Evolutionary conservation across 2,888 invertebrate genomes (phyloP), one percentile per base, ranked within the genome.

Genomic region (Synergus itoensis): DNA sequence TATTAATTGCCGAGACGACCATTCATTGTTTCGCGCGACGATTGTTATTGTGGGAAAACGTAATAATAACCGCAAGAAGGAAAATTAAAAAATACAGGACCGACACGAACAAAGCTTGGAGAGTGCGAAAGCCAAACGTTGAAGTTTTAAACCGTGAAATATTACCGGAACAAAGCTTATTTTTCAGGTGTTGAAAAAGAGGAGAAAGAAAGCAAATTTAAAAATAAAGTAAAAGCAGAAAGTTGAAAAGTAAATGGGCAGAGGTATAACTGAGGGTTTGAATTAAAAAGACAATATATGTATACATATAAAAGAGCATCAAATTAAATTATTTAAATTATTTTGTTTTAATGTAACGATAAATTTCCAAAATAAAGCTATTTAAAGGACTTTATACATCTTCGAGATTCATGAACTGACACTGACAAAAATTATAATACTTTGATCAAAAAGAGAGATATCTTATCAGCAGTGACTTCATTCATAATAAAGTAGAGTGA

Each of bases 31-130:
- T 65, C n/a, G 41, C 11, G n/a, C 65, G 12, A n/a, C 43, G 18
- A 65, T 65, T 65, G 65, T 65, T 65, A 14, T 3, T n/a, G 41
- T 9, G 40, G n/a, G 40, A 65, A 65, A 65, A 43, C 16, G n/a
- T 14, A 16, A 36, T n/a, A n/a, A 36, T 36, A 36, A 65, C 40
- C 65, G 16, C 65, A 63, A 63, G 63, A 65, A 65, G 45, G 45
- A 45, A 45, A 45, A 12, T 45, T 45, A 45, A 45, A 45, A 45
- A 45, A 45, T 45, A 14, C 45, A 45, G 12, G 45, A 12, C 14
- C 11, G 7, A 45, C 45, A 45, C 14, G 45, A 45, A 45, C 45
- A 45, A 45, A 45, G 45, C 12, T 14, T 14, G 11, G 45, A 45
- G 3, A 45, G 14, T 14, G 11, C 45, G 45, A 45, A 14, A 45